phyloP scores from a whole-genome alignment of 2,888 invertebrate species.

The Amphipyra tragopoginis region DNA sequence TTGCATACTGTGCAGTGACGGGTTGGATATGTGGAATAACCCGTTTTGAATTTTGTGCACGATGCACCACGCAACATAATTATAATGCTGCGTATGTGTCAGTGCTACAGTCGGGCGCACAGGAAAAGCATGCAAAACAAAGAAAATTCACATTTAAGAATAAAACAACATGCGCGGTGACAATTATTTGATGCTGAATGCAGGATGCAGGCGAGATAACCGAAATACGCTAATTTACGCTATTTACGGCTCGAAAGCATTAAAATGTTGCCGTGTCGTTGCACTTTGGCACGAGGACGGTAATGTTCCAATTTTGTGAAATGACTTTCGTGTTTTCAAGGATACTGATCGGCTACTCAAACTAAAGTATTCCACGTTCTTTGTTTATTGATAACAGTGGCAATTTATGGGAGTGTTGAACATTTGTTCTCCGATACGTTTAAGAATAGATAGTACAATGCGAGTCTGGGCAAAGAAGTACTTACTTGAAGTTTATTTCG shows the following conservation, averaged over 20 bases:
- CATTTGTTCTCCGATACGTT: too few relatives aligned
- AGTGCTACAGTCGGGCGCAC: constrained; percentile 21
- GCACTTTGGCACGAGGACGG: constrained; percentile 39
- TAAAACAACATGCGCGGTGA: constrained; percentile 24
- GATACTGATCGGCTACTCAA: constrained; percentile 2
- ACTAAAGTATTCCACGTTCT: not conserved
- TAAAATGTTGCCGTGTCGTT: constrained; percentile 28
- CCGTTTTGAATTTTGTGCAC: constrained; percentile 31
- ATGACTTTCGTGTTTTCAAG: constrained; percentile 37
- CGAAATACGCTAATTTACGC: constrained; percentile 33
- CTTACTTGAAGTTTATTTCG: constrained; percentile 9
- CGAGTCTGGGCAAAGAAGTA: not conserved
- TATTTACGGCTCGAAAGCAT: constrained; percentile 23
- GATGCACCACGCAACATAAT: constrained; percentile 27
- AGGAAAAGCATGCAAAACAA: constrained; percentile 36
- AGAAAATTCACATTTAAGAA: constrained; percentile 28
- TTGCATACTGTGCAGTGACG: constrained; percentile 46
- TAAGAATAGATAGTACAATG: too few relatives aligned
- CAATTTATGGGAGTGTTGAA: too few relatives aligned
- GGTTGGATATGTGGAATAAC: constrained; percentile 41
- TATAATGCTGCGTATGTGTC: constrained; percentile 27
- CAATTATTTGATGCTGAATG: constrained; percentile 25
- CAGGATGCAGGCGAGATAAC: constrained; percentile 33
- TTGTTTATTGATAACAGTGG: not conserved
- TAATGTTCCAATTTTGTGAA: constrained; percentile 25